These are phyloP conservation scores for Cosmopolites sordidus DNA, from an alignment of 2,888 invertebrate species.

Conservation along the genomic window DNA sequence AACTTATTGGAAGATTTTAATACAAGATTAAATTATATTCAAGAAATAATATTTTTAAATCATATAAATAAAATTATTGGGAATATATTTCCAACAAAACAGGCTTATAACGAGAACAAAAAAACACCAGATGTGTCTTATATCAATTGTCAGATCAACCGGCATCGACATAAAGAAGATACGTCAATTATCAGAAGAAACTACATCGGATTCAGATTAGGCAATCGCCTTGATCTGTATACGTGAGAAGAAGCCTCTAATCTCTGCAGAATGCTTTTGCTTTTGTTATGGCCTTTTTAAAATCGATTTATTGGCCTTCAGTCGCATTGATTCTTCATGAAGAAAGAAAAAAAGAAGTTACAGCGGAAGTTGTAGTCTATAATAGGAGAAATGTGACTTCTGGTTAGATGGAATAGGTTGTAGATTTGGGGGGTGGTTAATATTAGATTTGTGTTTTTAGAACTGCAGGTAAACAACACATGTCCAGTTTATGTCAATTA, in stretches of 20 bases:
- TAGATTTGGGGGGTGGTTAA: too few species aligned
- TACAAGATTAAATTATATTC: too few species aligned
- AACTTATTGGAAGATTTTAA: too few species aligned
- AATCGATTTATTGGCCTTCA: conserved; percentile 18
- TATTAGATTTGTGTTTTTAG: too few species aligned
- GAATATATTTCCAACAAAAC: too few species aligned
- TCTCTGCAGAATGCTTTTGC: conserved; percentile 30
- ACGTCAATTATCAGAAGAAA: conserved; percentile 40
- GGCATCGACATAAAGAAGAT: conserved; percentile 39
- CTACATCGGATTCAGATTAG: conserved; percentile 40
- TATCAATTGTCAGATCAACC: conserved; percentile 39
- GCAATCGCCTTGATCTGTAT: conserved; percentile 31
- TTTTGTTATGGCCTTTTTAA: conserved; percentile 22
- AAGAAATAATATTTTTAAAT: too few species aligned
- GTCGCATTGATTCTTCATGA: background rate
- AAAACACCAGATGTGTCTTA: conserved; percentile 22
- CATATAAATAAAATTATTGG: too few species aligned
- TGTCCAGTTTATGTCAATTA: too few species aligned
- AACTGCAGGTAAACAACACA: too few species aligned
- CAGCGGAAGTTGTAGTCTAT: background rate
- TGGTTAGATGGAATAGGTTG: background rate
- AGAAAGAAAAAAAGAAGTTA: background rate
- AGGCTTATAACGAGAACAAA: too few species aligned
- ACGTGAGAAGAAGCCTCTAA: conserved; percentile 37
- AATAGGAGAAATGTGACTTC: background rate